Base-by-base conservation (phyloP, 2,113 vertebrate species). In the Mastomys natalensis region DNA sequence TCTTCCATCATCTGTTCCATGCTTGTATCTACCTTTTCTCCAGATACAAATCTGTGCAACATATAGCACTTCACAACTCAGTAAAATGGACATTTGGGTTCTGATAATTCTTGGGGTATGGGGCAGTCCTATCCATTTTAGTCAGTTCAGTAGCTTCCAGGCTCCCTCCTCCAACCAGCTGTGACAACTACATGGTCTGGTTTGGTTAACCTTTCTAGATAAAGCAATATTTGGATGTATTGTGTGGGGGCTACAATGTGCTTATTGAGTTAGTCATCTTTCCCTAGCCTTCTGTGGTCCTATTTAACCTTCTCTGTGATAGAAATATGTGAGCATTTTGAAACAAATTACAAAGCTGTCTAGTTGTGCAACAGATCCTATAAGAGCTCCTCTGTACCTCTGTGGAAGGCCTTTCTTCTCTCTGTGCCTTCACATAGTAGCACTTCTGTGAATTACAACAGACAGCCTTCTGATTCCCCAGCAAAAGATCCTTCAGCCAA, bases 361-460 rank as follows among this genome's bases (percentile, higher is more conserved):
- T 80, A 87, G 68, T 53, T 74, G 45, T 80, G 31, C 43, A 70
- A 11, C 24, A 48, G 87, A 74, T 76, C 74, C 78, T 84, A 9
- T 55, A 78, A 97, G 93, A 94, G 94, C 43, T 72, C 68, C 80
- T 95, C 94, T 96, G 96, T 97, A 87, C 84, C 80, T 84, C 34
- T 0, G 48, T 81, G 87, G 74, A 97, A 89, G 62, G 74, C 37
- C 64, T 85, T 84, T 86, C 77, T 96, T 95, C 91, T 94, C 45
- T 77, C 64, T 89, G 81, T 2, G n/a, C n/a, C 62, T 86, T 53
- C 19, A 3, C 43, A 94, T 51, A 93, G 94, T 90, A 95, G 86
- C 55, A 45, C 84, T 96, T 96, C 91, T 96, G 87, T 93, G 94
- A 96, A 91, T 91, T 53, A 86, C 74, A 95, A 92, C 92, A 97